A percentile compares a stretch with the other conserved stretches of the same genome.
Evolutionary conservation across 2,888 invertebrate genomes (phyloP).

Genomic region (Agonum fuliginosum): DNA sequence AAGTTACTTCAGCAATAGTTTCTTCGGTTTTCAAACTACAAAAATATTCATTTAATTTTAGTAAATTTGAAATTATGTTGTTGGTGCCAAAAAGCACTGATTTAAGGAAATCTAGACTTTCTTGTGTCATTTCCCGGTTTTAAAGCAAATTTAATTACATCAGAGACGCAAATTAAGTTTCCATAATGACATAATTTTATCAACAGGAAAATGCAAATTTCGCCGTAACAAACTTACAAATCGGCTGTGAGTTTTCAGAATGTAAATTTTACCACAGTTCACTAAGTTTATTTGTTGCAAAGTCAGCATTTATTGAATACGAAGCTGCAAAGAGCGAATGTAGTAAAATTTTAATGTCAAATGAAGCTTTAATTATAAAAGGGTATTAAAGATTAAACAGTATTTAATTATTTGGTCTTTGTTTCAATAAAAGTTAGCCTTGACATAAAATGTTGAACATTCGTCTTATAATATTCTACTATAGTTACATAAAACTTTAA

Average conservation of each 20-base stretch:
- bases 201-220: constrained; percentile 28
- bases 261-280: not conserved
- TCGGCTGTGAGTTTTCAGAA: not conserved
- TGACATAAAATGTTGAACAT: no score
- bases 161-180: constrained; percentile 6
- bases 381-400: constrained; percentile 3
- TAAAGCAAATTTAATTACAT: constrained; percentile 21
- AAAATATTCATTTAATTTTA: no score
- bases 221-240: constrained; percentile 11
- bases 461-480: no score
- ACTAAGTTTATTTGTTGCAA: constrained; percentile 5
- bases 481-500: no score
- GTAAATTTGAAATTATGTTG: not conserved
- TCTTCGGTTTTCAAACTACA: no score
- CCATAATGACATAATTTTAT: constrained; percentile 22
- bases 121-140: not conserved
- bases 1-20: no score
- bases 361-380: not conserved
- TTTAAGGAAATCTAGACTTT: not conserved
- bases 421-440: not conserved
- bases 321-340: not conserved
- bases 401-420: constrained; percentile 1
- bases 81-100: not conserved
- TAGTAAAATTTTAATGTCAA: constrained; percentile 22
- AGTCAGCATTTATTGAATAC: constrained; percentile 4